Conservation (phyloP, 1,140 invertebrate species). For the Meteorus sp. region DNA sequence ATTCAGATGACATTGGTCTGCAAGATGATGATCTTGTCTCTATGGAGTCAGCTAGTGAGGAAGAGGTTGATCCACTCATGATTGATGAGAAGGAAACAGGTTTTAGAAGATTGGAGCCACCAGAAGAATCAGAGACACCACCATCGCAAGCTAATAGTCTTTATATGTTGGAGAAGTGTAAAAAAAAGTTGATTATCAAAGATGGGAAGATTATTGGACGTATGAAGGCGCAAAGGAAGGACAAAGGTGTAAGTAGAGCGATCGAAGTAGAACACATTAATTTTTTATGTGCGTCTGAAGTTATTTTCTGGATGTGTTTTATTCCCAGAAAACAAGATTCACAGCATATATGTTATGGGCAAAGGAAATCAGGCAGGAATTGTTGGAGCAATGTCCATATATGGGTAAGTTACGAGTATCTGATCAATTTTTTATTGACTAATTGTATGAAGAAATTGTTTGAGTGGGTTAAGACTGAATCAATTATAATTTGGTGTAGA, state of each 20-base stretch:
- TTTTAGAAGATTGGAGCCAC: slow-evolving; percentile 61
- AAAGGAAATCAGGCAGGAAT: slow-evolving; percentile 74
- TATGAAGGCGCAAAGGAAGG: slow-evolving; percentile 73
- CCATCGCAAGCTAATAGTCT: slow-evolving; percentile 65
- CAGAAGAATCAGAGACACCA: slow-evolving; percentile 58
- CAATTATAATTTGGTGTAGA: slow-evolving; percentile 54
- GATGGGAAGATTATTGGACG: slow-evolving; percentile 72
- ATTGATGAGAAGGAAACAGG: slow-evolving; percentile 57
- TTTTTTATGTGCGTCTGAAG: background rate
- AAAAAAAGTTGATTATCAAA: slow-evolving; percentile 74
- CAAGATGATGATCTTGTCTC: slow-evolving; percentile 62
- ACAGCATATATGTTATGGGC: slow-evolving; percentile 92
- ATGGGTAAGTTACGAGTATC: slow-evolving; percentile 63
- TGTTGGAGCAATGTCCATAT: slow-evolving; percentile 72
- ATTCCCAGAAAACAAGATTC: slow-evolving; percentile 73
- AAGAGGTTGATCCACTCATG: slow-evolving; percentile 53
- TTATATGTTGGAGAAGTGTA: slow-evolving; percentile 79
- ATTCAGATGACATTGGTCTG: slow-evolving; percentile 62
- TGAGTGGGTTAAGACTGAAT: no score
- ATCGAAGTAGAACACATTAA: no score
- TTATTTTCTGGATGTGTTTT: slow-evolving; percentile 18
- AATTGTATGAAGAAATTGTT: background rate
- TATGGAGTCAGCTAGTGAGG: slow-evolving; percentile 57
- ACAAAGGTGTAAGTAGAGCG: slow-evolving; percentile 74
- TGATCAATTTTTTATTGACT: slow-evolving; percentile 16